Evolutionary conservation across 2,797 vertebrate species (phyloP), one percentile per base, ranked within the genome.

Genomic region (Enteromius trimaculatus): DNA sequence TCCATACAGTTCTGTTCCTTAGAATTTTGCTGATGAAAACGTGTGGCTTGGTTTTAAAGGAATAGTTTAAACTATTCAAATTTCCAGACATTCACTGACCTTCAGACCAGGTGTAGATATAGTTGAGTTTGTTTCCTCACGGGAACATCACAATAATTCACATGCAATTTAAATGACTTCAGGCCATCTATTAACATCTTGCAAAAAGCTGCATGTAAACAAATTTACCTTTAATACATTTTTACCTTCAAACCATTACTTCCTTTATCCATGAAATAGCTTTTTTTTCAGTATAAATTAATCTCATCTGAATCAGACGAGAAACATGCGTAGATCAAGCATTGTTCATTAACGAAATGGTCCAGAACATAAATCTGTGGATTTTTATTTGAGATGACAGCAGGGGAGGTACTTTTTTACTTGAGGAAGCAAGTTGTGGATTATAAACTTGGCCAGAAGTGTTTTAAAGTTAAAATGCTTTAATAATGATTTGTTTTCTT

Each of bases 61-160:
- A 62, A 29, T 62, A 62, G 58, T 44, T 44, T 13, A 13, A 13
- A 44, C 9, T 44, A 3, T 13, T 13, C 11, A 47, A 4, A 47
- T 14, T 47, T 47, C 44, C 9, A 4, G n/a, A 58, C 23, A 26
- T 26, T 0, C 13, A 60, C 23, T 31, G 14, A 17, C 26, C 26
- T 14, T 64, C 60, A 64, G 60, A 29, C 6, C 26, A 64, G 60
- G 17, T 64, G 60, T 17, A 31, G 60, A 64, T 64, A 31, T 64
- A 64, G 26, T 16, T 29, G 13, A 31, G 14, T 16, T 64, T 7
- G 60, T 64, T 64, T 64, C 13, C 29, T 64, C 60, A 29, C 31
- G 26, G 26, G 3, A 64, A 64, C 60, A 64, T 64, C 60, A 64
- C 60, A 64, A 64, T 64, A 64, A 64, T 64, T 16, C 60, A 64